Evolutionary conservation across 2,113 vertebrate species (phyloP), one percentile per base, ranked within the genome.

Genomic region (Saccopteryx bilineata): DNA sequence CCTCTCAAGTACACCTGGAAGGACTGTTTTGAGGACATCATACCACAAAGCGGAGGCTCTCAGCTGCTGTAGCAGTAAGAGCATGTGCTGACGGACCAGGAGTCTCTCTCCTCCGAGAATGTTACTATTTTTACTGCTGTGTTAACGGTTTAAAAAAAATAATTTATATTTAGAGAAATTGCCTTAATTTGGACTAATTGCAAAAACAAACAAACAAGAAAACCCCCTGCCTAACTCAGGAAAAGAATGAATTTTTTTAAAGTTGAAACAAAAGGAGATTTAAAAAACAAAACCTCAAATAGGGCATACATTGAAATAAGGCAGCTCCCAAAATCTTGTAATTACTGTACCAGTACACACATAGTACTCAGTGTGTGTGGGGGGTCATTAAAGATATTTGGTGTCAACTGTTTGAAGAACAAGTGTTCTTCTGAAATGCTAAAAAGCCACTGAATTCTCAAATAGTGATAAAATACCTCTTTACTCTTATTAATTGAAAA

Each of bases 191-290:
- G 15, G 8, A 8, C 15, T 52, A 72, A 33, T 90, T 52, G 68
- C 60, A 86, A 91, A 46, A 60, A 91, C 93, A 54, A 86, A 39
- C 39, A 39, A 39, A 39, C 39, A 39, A 39, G 39, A 39, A 39
- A 39, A 39, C 2, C 39, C 39, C 10, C 18, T 87, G 14, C 33
- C 24, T 93, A 52, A 75, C 91, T 76, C 63, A 86, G 61, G 52
- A 68, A 58, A 28, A 68, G 52, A 96, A 84, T 0, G 61, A 14
- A 80, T 83, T 79, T 39, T 39, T 39, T 39, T 39, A 3, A 39
- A 60, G 46, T 39, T 85, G 68, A 94, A 92, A 96, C 68, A 66
- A 48, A 68, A 93, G 26, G 33, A 75, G 54, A 39, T n/a, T 91
- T 33, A 72, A 75, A 86, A 86, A 87, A 26, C 13, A 80, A 87